phyloP scores from a whole-genome alignment of 2,797 vertebrate genomes.

The Eulemur albifrons region DNA sequence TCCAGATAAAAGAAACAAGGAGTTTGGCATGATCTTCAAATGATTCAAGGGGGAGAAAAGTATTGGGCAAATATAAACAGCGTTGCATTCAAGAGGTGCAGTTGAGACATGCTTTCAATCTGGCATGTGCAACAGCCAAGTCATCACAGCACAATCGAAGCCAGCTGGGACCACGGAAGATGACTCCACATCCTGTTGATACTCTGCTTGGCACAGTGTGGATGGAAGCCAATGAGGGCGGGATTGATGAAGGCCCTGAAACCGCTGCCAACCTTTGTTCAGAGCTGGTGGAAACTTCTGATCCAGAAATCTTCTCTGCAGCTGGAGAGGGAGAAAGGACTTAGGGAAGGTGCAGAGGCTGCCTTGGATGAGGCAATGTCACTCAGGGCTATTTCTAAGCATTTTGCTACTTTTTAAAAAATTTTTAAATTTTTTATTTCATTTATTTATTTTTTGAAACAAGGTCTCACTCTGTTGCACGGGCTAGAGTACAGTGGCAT shows the following conservation, averaged over 20 bases:
- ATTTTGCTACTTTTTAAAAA: background rate
- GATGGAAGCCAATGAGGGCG: conserved; percentile 49
- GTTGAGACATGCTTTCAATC: background rate
- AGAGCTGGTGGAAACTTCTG: background rate
- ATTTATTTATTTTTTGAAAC: background rate
- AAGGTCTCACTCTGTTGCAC: background rate
- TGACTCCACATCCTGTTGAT: conserved; percentile 73
- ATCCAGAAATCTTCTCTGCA: background rate
- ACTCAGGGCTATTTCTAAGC: background rate
- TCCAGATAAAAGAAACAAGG: conserved; percentile 30
- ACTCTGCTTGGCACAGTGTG: conserved; percentile 41
- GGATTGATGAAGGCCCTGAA: background rate
- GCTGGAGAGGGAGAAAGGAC: background rate
- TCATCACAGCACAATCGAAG: conserved; percentile 51
- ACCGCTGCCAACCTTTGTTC: background rate
- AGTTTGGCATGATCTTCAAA: conserved; percentile 3
- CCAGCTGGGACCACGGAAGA: conserved; percentile 51
- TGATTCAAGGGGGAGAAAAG: background rate
- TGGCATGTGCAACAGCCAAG: background rate
- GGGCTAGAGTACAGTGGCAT: background rate
- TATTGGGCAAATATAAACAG: background rate
- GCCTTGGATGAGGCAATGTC: background rate
- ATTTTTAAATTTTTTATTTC: background rate
- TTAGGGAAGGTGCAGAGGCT: background rate
- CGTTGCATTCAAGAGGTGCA: background rate